Base-by-base conservation (phyloP, 2,113 vertebrate genomes). In the Oryzias woworae region DNA sequence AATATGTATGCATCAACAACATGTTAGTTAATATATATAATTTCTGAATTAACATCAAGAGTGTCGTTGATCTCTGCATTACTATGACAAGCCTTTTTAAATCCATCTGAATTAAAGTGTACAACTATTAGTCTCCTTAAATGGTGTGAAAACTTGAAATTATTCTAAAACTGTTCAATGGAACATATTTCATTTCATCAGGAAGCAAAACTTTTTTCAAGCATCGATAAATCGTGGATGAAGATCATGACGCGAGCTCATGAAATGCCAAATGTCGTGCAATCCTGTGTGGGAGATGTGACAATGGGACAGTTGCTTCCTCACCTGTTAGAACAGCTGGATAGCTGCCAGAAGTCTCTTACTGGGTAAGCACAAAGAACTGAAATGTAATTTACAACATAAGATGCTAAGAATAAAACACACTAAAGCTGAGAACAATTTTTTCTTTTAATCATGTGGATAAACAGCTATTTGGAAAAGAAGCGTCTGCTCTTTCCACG, bases 211-310 rank as follows among this genome's bases (percentile, higher is more conserved):
- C 91, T 95, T 62, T 99, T 99, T 85, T 96, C 95, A 26, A 98
- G 95, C 73, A 98, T 98, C 20, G 97, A 98, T 86, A 99, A 98
- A 78, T 96, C 96, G 1, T 98, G 96, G 97, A 95, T 97, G 71
- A 98, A 94, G 90, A 97, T 99, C 62, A 98, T 99, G 96, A 94
- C 90, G 4, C 92, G 94, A 59, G 94, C 97, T 5, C 96, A 94
- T 6, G 96, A 98, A 82, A 96, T 88, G 87, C 93, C 95, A 17
- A 97, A 88, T n/a, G 95, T 98, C 26, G 90, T 98, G 41, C 95
- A 97, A 72, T 98, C 96, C 13, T 98, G 96, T 74, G 92, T 95
- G 14, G 95, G 95, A 36, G 96, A 98, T 61, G 97, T 98, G 85
- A 95, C 93, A 3, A 93, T 99, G 96, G 95, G 94, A 6, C 95